A percentile compares a stretch with the other conserved stretches of the same genome.
Evolutionary conservation across 23 tunicate species (phyloP).

Genomic region (Phallusia fumigata): DNA sequence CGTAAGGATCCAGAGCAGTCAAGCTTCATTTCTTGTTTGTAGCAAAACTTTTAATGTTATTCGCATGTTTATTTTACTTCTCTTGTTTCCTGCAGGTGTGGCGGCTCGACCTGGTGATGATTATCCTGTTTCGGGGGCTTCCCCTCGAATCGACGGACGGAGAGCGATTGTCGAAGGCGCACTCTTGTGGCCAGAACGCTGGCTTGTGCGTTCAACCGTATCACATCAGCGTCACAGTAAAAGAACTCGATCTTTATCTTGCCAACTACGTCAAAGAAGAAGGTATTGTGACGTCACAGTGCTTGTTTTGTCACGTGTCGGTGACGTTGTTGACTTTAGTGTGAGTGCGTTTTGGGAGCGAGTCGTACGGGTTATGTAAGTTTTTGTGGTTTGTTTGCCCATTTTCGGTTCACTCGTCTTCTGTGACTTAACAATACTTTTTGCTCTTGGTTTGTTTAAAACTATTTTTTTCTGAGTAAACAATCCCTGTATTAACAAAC

Average conservation of each 20-base stretch:
- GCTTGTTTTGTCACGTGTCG: background rate
- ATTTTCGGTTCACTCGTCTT: too few species aligned
- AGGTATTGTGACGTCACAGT: slow-evolving; percentile 42
- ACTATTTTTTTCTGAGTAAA: too few species aligned
- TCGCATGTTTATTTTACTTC: too few species aligned
- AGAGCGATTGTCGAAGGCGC: slow-evolving; percentile 85
- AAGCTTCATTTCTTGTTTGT: too few species aligned
- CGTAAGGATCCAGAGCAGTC: too few species aligned
- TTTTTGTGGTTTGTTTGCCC: too few species aligned
- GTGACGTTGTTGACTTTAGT: background rate
- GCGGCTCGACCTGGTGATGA: slow-evolving; percentile 99
- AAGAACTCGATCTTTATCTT: slow-evolving; percentile 94
- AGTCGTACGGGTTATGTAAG: too few species aligned
- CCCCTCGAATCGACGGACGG: slow-evolving; percentile 99
- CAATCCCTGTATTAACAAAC: too few species aligned
- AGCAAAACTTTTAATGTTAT: too few species aligned
- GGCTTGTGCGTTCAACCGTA: slow-evolving; percentile 99
- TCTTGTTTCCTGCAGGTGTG: slow-evolving; percentile 99
- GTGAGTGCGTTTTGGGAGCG: too few species aligned
- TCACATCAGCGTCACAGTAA: slow-evolving; percentile 92
- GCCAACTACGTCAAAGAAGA: slow-evolving; percentile 96
- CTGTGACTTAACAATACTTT: too few species aligned
- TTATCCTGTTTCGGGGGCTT: slow-evolving; percentile 96
- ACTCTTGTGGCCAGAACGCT: slow-evolving; percentile 92
- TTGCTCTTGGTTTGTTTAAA: too few species aligned